Evolutionary conservation across 2,888 invertebrate species (phyloP), one percentile per base, ranked within the genome.

Genomic region (Hydrotaea cyrtoneurina): DNA sequence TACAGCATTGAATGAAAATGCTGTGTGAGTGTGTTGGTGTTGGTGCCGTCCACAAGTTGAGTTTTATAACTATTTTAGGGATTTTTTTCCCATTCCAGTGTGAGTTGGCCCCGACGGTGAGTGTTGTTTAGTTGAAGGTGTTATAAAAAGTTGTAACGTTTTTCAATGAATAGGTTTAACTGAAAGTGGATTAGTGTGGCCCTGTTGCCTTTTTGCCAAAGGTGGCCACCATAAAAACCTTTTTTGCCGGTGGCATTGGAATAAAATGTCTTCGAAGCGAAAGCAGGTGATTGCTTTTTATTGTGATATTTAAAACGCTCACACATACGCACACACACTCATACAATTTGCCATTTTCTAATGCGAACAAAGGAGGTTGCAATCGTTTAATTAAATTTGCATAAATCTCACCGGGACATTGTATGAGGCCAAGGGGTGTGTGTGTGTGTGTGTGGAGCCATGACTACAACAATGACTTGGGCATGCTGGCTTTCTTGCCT

Each of bases 131-230:
- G 46, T 78, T 73, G 31, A 71, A 77, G 66, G 26, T 69, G 69
- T 36, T 74, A 15, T 19, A 78, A 50, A 77, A 73, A 59, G 26
- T 50, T 39, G 57, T 66, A 43, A 50, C 62, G 64, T 21, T 50
- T 69, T 78, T 50, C 73, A 78, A 46, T 73, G 55, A 75, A 55
- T 80, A 46, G 66, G 39, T 66, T 66, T 43, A 80, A 80, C 74
- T 46, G 74, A 69, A 80, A 80, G 43, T 80, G 74, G 74, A 80
- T 80, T 75, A 59, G 57, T 74, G 39, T 26, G 19, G 55, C 64
- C 66, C 17, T 43, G 15, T 55, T 26, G 59, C 23, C 59, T 59
- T 59, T 59, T 59, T 59, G 59, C 26, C 59, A 59, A 59, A 59
- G 59, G 59, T 59, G 17, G 23, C 15, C 23, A 13, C 59, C 13